Conservation (phyloP, 2,888 invertebrate genomes). For the Drosophila percnosoma region DNA sequence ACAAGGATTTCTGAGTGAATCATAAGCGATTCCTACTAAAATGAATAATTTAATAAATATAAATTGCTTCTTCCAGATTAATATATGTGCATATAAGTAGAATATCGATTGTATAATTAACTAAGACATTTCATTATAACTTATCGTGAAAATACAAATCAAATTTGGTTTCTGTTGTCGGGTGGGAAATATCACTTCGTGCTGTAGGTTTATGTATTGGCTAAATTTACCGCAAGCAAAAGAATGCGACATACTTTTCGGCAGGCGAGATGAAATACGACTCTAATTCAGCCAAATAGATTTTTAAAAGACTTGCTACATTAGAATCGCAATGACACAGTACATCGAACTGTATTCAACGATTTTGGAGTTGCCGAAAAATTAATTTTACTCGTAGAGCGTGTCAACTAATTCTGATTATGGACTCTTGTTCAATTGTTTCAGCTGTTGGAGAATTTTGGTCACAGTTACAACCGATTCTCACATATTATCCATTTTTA, state of each 20-base stretch:
- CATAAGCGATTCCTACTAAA: neutral
- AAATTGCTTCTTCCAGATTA: neutral
- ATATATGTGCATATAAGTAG: neutral
- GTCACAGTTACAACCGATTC: neutral
- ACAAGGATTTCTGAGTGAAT: neutral
- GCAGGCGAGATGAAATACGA: neutral
- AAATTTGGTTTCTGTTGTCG: neutral
- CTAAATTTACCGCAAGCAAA: too few relatives aligned
- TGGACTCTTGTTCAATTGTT: neutral
- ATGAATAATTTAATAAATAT: neutral
- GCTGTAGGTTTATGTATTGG: neutral
- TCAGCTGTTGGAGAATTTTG: neutral
- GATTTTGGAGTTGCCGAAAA: neutral
- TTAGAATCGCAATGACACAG: neutral
- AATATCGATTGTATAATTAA: neutral
- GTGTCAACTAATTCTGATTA: neutral
- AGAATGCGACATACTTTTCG: neutral
- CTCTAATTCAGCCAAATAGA: neutral
- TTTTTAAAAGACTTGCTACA: neutral
- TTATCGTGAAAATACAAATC: neutral
- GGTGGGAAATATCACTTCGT: too few relatives aligned
- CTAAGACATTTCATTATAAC: neutral
- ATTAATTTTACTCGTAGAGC: neutral
- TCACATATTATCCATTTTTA: neutral
- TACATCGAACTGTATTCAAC: neutral